Evolutionary conservation across 2,888 invertebrate genomes (phyloP).

Genomic region (Epinotia demarniana): DNA sequence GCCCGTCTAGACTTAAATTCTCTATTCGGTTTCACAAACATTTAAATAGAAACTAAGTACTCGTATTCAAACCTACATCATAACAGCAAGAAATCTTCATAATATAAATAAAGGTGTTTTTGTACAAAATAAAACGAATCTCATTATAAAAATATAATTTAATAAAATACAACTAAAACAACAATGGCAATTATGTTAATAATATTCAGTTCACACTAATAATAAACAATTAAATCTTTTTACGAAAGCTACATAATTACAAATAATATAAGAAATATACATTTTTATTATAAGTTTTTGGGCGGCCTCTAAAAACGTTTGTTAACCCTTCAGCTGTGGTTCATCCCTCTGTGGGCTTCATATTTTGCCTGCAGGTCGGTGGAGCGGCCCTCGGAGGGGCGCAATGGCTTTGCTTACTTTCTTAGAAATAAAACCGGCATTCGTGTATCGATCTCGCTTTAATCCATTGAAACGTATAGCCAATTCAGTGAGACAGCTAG

Average conservation of each 20-base stretch:
- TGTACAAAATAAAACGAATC: conserved; percentile 23
- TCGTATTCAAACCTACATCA: background rate
- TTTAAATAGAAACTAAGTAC: background rate
- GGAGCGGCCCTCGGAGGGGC: too few relatives aligned
- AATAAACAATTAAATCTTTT: conserved; percentile 62
- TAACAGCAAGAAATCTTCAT: background rate
- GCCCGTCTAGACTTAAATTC: background rate
- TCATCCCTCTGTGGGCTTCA: too few relatives aligned
- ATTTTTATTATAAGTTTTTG: conserved; percentile 13
- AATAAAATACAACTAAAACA: conserved; percentile 70
- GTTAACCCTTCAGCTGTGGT: too few relatives aligned
- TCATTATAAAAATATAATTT: conserved; percentile 69
- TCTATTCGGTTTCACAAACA: background rate
- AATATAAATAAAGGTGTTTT: background rate
- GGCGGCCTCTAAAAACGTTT: background rate
- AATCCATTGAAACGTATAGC: too few relatives aligned
- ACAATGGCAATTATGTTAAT: conserved; percentile 74
- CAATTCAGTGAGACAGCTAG: too few relatives aligned
- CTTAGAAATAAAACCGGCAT: too few relatives aligned
- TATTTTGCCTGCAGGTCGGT: too few relatives aligned
- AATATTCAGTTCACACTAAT: conserved; percentile 51
- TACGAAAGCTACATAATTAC: conserved; percentile 59
- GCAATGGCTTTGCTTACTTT: too few relatives aligned
- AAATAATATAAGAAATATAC: conserved; percentile 45
- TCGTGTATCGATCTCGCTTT: too few relatives aligned